Conservation (phyloP, 2,888 invertebrate genomes). For the Rugalucina vietnamica region DNA sequence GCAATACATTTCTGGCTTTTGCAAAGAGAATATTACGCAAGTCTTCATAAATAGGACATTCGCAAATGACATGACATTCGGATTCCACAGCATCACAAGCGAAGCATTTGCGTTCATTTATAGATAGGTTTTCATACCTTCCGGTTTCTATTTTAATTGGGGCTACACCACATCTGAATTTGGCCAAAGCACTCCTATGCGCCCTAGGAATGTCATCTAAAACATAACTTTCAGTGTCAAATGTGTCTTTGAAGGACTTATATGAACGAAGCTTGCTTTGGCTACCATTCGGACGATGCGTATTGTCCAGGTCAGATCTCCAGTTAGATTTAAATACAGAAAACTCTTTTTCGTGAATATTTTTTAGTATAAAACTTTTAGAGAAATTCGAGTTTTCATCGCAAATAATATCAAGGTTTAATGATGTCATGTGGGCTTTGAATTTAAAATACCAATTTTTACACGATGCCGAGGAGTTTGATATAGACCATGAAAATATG, state of each 20-base stretch:
- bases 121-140: background rate
- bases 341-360: background rate
- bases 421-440: background rate
- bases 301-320: background rate
- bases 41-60: slow-evolving; percentile 14
- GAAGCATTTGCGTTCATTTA: slow-evolving; percentile 7
- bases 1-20: background rate
- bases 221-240: background rate
- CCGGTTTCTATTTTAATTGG: slow-evolving; percentile 21
- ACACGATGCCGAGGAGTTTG: background rate
- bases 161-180: slow-evolving; percentile 13
- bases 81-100: background rate
- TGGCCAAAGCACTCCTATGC: slow-evolving; percentile 6
- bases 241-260: background rate
- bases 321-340: background rate
- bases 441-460: background rate
- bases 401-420: background rate
- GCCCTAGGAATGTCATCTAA: background rate
- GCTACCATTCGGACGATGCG: background rate
- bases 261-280: background rate
- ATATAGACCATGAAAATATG: background rate
- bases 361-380: background rate
- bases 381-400: background rate
- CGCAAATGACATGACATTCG: slow-evolving; percentile 1
- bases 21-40: background rate